Evolutionary conservation across 1,140 invertebrate species (phyloP), one percentile per base, ranked within the genome.

Genomic region (Pachyrhynchus sulphureomaculatus): DNA sequence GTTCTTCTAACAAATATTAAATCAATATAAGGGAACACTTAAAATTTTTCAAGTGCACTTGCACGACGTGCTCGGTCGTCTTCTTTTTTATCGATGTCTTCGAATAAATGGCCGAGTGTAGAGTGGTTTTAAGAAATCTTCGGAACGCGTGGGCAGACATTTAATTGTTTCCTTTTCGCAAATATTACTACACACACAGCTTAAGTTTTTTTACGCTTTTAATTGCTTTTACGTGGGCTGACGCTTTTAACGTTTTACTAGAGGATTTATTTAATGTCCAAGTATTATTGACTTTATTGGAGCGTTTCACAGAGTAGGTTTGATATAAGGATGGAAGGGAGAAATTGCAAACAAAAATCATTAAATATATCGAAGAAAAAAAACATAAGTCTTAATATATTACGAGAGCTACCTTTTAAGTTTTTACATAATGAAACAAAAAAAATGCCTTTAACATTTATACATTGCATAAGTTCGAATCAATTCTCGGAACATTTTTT

Each of bases 151-250:
- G 49, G 33, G 49, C 49, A 10, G 49, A 37, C 49, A 33, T 33
- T 37, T 52, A 52, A 52, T 52, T 52, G 37, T 52, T 52, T 49
- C 21, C 49, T 18, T 52, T 37, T 52, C 17, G 34, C 34, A 52
- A 52, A 52, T 52, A 52, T 52, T 52, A 32, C 49, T 39, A 32
- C 33, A 39, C 49, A 39, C 18, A 18, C 32, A 13, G 13, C 29
- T 37, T n/a, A 39, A 12, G 15, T 34, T 49, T 49, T 23, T 23
- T 26, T 20, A 21, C 17, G 32, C 10, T 36, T 5, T 17, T 52
- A 52, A 52, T 52, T 52, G 49, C 18, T 39, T 52, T 36, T 20
- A 52, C 49, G 49, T 52, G 34, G 49, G 49, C 33, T 17, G 49
- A 36, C 17, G 33, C 33, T 39, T 52, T 52, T 52, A 21, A 37